Evolutionary conservation across 1,140 invertebrate genomes (phyloP).

Genomic region (Eupristina koningsbergeri): DNA sequence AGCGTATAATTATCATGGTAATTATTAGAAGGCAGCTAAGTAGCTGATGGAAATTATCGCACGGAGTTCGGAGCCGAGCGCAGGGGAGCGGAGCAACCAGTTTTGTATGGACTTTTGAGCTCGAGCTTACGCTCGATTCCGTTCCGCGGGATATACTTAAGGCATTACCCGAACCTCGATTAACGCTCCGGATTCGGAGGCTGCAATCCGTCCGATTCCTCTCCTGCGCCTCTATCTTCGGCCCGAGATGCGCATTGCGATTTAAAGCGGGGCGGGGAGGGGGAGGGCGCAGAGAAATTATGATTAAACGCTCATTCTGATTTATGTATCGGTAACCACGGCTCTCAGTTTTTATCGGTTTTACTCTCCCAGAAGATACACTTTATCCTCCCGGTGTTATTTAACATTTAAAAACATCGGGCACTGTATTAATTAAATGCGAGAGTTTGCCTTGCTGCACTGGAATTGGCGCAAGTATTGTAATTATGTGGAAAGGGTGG

Average conservation of each 20-base stretch:
- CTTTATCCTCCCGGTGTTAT: not conserved
- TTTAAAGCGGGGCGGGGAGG: no score
- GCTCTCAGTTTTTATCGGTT: not conserved
- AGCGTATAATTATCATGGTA: constrained; percentile 70
- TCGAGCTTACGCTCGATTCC: not conserved
- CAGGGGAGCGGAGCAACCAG: constrained; percentile 54
- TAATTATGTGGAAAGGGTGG: not conserved
- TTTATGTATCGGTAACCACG: not conserved
- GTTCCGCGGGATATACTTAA: not conserved
- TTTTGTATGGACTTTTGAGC: constrained; percentile 38
- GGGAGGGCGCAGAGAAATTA: no score
- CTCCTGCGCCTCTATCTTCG: not conserved
- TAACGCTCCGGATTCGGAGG: not conserved
- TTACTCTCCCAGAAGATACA: not conserved
- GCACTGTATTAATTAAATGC: not conserved
- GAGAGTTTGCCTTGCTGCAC: not conserved
- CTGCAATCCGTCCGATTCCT: not conserved
- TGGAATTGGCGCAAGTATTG: not conserved
- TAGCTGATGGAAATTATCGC: constrained; percentile 70
- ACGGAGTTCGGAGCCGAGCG: constrained; percentile 54
- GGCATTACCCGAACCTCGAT: not conserved
- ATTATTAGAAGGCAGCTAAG: constrained; percentile 71
- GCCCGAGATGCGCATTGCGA: not conserved
- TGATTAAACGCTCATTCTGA: not conserved
- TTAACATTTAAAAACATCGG: not conserved